Conservation (phyloP, 2,113 vertebrate species). For the Paradoxurus hermaphroditus region DNA sequence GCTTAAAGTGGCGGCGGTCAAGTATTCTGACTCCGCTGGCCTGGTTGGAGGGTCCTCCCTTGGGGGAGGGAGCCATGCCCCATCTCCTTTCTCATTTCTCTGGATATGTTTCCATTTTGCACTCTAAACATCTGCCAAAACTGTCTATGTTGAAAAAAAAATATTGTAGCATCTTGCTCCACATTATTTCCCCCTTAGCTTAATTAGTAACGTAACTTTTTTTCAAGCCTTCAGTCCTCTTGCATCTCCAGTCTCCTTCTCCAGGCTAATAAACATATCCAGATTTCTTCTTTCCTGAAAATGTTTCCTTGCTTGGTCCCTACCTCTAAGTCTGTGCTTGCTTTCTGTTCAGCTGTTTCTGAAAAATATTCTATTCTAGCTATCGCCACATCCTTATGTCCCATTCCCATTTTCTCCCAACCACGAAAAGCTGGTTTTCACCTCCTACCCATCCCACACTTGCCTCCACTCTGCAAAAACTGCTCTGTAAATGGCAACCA, state of each 20-base stretch:
- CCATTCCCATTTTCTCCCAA: not conserved
- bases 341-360: not conserved
- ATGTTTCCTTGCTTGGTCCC: not conserved
- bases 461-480: not conserved
- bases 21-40: not conserved
- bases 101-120: not conserved
- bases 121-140: not conserved
- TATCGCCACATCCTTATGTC: not conserved
- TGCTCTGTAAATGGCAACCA: not conserved
- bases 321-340: not conserved
- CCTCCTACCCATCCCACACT: not conserved
- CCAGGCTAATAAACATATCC: not conserved
- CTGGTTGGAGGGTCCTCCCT: not conserved
- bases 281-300: not conserved
- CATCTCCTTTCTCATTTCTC: not conserved
- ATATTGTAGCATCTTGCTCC: not conserved
- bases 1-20: not conserved
- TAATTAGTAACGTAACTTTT: not conserved
- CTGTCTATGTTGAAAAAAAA: not conserved
- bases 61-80: not conserved
- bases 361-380: not conserved
- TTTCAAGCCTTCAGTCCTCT: not conserved
- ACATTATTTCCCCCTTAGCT: not conserved
- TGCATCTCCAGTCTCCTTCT: not conserved
- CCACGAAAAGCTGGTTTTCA: not conserved